phyloP scores from a whole-genome alignment of 2,888 invertebrate genomes.

The Plagodis pulveraria region DNA sequence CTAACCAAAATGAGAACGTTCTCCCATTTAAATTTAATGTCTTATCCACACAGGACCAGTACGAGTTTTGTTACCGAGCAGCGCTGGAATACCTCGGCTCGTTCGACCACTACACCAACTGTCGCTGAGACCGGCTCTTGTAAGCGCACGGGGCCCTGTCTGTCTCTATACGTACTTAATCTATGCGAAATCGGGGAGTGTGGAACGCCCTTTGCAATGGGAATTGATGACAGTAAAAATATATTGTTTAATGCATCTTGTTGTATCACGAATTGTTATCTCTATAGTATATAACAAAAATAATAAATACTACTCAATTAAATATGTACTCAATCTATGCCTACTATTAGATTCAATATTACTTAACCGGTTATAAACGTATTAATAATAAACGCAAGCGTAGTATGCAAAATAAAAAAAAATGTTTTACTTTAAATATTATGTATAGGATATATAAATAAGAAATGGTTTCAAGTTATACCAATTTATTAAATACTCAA shows the following conservation, averaged over 20 bases:
- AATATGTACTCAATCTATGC: too few species aligned
- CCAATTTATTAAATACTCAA: not conserved
- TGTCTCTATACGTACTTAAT: conserved; percentile 59
- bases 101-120: conserved; percentile 98
- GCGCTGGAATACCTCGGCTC: conserved; percentile 99
- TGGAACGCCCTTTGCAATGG: conserved; percentile 36
- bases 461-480: not conserved
- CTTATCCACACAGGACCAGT: conserved; percentile 92
- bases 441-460: too few species aligned
- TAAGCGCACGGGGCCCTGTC: conserved; percentile 56
- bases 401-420: too few species aligned
- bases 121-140: conserved; percentile 84
- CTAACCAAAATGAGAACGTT: too few species aligned
- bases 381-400: not conserved
- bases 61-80: conserved; percentile 99
- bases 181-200: conserved; percentile 16
- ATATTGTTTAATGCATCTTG: conserved; percentile 6
- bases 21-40: conserved; percentile 2
- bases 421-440: too few species aligned
- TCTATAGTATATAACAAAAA: too few species aligned
- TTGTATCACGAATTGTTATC: conserved; percentile 5
- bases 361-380: not conserved
- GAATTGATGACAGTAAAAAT: conserved; percentile 10
- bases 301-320: too few species aligned
- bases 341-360: too few species aligned